Percentiles rank a stretch among this genome's conserved stretches.
Evolutionary conservation across 2,113 vertebrate species (phyloP).

Genomic region (Podarcis raffonei): DNA sequence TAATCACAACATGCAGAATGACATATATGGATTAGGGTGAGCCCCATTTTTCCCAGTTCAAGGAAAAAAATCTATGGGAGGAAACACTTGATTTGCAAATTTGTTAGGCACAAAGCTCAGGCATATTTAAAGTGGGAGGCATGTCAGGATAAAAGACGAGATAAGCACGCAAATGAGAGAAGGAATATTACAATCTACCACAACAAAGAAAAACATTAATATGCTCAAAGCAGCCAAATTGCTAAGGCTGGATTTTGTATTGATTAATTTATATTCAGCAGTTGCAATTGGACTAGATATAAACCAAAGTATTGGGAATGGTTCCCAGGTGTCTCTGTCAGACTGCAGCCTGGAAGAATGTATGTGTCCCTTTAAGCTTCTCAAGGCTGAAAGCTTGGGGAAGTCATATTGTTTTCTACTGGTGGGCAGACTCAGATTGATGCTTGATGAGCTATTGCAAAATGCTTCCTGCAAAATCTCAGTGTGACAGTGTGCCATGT

Average conservation of each 20-base stretch:
- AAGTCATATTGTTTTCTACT: constrained; percentile 37
- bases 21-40: constrained; percentile 64
- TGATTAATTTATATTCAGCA: background rate
- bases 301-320: background rate
- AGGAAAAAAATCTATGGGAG: constrained; percentile 40
- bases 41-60: constrained; percentile 54
- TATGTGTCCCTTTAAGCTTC: background rate
- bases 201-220: background rate
- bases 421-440: constrained; percentile 51
- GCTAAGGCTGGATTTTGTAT: background rate
- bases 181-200: background rate
- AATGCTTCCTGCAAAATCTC: constrained; percentile 73
- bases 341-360: background rate
- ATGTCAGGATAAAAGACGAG: constrained; percentile 53
- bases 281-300: background rate
- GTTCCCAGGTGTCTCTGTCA: background rate
- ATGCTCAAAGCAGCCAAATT: background rate
- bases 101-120: constrained; percentile 38
- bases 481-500: constrained; percentile 75
- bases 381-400: constrained; percentile 23
- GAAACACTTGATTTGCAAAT: constrained; percentile 62
- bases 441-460: constrained; percentile 68
- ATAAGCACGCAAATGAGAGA: background rate
- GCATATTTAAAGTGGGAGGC: constrained; percentile 49
- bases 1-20: constrained; percentile 68